phyloP scores from a whole-genome alignment of 1,140 invertebrate species.

The Macrosteles quadrilineatus region DNA sequence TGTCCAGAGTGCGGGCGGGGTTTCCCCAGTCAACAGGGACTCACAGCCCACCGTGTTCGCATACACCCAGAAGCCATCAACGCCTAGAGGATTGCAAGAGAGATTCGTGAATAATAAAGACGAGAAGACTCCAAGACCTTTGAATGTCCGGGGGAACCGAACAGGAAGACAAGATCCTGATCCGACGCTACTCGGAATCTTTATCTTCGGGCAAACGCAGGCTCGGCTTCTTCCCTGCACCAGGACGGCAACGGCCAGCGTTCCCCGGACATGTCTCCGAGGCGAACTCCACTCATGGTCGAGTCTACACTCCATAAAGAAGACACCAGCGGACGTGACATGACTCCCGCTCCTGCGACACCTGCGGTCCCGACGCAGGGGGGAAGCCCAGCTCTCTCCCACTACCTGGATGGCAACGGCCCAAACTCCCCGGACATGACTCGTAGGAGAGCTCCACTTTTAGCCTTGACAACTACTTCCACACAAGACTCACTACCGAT shows the following conservation, averaged over 20 bases:
- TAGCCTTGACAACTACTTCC: too few relatives aligned
- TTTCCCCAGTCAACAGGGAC: not conserved
- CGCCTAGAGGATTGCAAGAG: not conserved
- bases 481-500: too few relatives aligned
- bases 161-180: not conserved
- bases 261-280: not conserved
- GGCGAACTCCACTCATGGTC: not conserved
- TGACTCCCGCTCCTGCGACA: not conserved
- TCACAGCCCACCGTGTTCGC: not conserved
- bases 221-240: too few relatives aligned
- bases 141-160: not conserved
- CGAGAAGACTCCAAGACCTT: not conserved
- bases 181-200: not conserved
- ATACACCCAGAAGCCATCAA: not conserved
- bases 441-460: too few relatives aligned
- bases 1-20: not conserved
- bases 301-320: not conserved
- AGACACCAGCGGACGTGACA: not conserved
- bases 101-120: too few relatives aligned
- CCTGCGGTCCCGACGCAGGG: not conserved
- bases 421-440: too few relatives aligned
- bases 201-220: too few relatives aligned
- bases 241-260: not conserved
- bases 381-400: too few relatives aligned
- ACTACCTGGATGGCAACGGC: too few relatives aligned